Evolutionary conservation across 2,888 invertebrate species (phyloP).

Genomic region (Silvanus unidentatus): DNA sequence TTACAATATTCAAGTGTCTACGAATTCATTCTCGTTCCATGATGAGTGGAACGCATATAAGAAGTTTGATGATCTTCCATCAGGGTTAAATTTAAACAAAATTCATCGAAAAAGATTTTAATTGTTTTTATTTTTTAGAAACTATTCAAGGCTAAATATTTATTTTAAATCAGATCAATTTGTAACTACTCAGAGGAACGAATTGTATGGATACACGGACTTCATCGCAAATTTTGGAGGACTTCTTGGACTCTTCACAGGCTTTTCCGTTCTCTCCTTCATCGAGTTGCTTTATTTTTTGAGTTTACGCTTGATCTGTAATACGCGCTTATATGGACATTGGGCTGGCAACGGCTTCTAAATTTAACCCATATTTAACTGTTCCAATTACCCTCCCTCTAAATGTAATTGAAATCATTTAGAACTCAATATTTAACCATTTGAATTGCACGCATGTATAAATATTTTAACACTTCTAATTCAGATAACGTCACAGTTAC

Average conservation of each 20-base stretch:
- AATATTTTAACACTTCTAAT: too few species aligned
- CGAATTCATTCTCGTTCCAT: slow-evolving; percentile 54
- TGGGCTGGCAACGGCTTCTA: too few species aligned
- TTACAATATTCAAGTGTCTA: slow-evolving; percentile 62
- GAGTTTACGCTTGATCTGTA: slow-evolving; percentile 41
- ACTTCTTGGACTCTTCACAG: slow-evolving; percentile 24
- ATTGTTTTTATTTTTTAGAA: slow-evolving; percentile 6
- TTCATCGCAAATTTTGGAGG: slow-evolving; percentile 24
- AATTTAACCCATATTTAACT: too few species aligned
- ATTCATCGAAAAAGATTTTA: not conserved
- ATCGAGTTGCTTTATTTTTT: slow-evolving; percentile 51
- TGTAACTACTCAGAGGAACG: slow-evolving; percentile 18
- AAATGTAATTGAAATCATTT: too few species aligned
- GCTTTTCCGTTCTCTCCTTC: slow-evolving; percentile 42
- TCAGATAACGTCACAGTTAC: too few species aligned
- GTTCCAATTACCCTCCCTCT: too few species aligned
- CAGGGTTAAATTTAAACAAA: not conserved
- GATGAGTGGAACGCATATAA: not conserved
- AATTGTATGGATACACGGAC: slow-evolving; percentile 21
- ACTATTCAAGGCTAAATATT: slow-evolving; percentile 13
- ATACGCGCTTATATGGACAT: slow-evolving; percentile 24
- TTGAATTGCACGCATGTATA: too few species aligned
- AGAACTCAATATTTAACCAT: too few species aligned
- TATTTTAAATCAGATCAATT: slow-evolving; percentile 16
- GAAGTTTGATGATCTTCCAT: not conserved